Evolutionary conservation across 2,113 vertebrate species (phyloP), one percentile per base, ranked within the genome.

Genomic region (Catagonus wagneri): DNA sequence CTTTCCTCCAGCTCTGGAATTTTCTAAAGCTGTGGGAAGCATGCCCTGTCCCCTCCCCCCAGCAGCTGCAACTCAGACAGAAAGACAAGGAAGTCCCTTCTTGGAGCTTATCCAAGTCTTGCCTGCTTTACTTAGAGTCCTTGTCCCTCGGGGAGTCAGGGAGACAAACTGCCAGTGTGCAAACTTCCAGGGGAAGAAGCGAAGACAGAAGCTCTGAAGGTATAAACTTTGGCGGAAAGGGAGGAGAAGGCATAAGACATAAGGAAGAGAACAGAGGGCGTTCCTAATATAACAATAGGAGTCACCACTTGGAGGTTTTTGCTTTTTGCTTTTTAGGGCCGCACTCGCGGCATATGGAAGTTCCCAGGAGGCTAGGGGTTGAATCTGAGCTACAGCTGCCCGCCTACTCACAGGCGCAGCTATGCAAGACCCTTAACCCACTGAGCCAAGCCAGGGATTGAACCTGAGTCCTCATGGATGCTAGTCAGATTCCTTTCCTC

Each of bases 51-150:
- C 65, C 56, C 72, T 34, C 6, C 56, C 61, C 63, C 29, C 16
- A 20, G 36, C 86, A 95, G 78, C 94, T 95, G 63, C 5, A 7
- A 25, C 60, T 72, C 36, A n/a, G 8, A n/a, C 10, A 11, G 14
- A 94, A 79, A 52, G 54, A 83, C 89, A 54, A 94, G 90, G 91
- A 97, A 94, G 92, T 86, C 72, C 71, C 90, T 92, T 60, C 66
- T n/a, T 83, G 89, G 81, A 93, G 76, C 61, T 63, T 27, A 86
- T 81, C 93, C 95, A 96, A 54, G 81, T 63, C n/a, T 78, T 90
- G 88, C 50, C 76, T 89, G 91, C 58, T 78, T 76, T 65, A 66
- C 76, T 75, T 71, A 36, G 66, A 50, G 85, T 27, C 75, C 52
- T 52, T 19, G 25, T 79, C 89, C 34, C 71, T 39, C 8, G 52